These are phyloP conservation scores for Allygus modestus DNA, from an alignment of 2,888 invertebrate genomes.

Conservation along the genomic window DNA sequence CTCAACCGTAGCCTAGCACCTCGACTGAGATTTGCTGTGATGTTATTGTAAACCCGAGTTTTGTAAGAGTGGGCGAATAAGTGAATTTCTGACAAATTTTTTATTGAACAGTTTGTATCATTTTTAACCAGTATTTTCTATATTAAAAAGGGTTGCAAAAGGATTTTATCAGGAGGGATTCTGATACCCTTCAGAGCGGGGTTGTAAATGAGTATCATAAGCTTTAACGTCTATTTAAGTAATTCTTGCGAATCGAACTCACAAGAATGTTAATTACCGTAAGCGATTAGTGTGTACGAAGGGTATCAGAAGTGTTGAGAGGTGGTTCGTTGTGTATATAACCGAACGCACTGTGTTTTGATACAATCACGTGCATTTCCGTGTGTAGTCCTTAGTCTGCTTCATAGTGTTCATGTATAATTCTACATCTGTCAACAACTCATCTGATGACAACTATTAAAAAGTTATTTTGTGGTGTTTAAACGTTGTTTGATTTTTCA, in stretches of 20 bases:
- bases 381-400: conserved; percentile 52
- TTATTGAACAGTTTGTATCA: conserved; percentile 20
- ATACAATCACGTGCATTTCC: conserved; percentile 53
- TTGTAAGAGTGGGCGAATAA: conserved; percentile 37
- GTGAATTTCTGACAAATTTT: conserved; percentile 42
- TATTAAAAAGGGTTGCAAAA: not conserved
- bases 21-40: conserved; percentile 56
- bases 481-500: not conserved
- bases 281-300: not conserved
- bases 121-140: conserved; percentile 49
- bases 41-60: conserved; percentile 41
- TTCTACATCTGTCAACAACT: conserved; percentile 60
- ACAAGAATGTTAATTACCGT: not conserved
- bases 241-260: not conserved
- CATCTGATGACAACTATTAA: conserved; percentile 56
- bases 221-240: not conserved
- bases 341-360: conserved; percentile 54
- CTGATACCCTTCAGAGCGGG: conserved; percentile 3
- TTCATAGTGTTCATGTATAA: conserved; percentile 59
- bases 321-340: conserved; percentile 43
- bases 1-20: conserved; percentile 51
- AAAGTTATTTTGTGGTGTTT: conserved; percentile 63
- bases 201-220: not conserved
- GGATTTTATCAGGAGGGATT: not conserved
- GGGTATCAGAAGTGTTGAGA: conserved; percentile 36